phyloP scores from a whole-genome alignment of 1,140 invertebrate species.

The Ostrea denselamellosa region DNA sequence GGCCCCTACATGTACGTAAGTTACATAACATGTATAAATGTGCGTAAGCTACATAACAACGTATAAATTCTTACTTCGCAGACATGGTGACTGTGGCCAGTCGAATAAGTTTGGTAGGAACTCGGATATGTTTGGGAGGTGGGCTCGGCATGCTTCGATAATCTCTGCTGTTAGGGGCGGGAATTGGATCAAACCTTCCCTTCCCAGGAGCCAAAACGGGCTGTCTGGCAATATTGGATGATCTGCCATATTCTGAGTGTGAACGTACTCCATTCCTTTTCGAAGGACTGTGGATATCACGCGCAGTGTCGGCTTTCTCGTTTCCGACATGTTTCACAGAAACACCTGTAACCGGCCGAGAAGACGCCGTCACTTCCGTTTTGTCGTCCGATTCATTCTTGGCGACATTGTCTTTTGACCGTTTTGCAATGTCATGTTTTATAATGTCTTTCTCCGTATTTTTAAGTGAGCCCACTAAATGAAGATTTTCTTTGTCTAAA shows the following conservation, averaged over 20 bases:
- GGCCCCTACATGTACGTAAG: too few relatives aligned
- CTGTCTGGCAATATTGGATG: neutral
- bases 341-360: constrained; percentile 47
- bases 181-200: constrained; percentile 43
- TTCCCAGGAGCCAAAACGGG: constrained; percentile 28
- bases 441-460: constrained; percentile 41
- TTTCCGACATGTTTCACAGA: constrained; percentile 33
- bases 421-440: constrained; percentile 46
- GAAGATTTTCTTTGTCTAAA: constrained; percentile 40
- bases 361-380: constrained; percentile 35
- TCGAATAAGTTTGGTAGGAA: constrained; percentile 51
- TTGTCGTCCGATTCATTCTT: constrained; percentile 42
- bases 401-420: neutral
- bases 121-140: neutral
- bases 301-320: constrained; percentile 14
- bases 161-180: constrained; percentile 19
- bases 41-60: too few relatives aligned
- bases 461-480: constrained; percentile 14
- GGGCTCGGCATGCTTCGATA: constrained; percentile 11
- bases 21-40: too few relatives aligned
- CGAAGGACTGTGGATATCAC: constrained; percentile 24
- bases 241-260: constrained; percentile 35
- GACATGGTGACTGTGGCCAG: constrained; percentile 51
- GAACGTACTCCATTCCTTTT: constrained; percentile 17
- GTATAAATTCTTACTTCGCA: constrained; percentile 48